Evolutionary conservation across 2,888 invertebrate genomes (phyloP).

Genomic region (Rhopalosiphum nymphaeae): DNA sequence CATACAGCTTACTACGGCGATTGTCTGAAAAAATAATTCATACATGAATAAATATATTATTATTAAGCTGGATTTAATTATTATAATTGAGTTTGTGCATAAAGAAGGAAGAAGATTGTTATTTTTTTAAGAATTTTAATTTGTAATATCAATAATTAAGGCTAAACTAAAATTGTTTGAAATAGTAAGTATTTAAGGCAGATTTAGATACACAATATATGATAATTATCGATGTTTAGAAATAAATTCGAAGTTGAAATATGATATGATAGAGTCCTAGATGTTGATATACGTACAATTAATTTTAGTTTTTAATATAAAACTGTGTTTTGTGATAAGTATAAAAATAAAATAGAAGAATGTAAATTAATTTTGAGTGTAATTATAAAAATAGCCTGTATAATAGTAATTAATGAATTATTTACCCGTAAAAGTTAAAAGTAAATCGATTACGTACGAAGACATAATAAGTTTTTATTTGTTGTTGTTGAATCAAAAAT

Average conservation of each 20-base stretch:
- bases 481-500: not conserved
- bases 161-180: not conserved
- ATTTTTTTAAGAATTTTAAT: not conserved
- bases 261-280: not conserved
- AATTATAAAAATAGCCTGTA: not conserved
- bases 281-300: not conserved
- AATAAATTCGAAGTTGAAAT: not conserved
- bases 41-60: not conserved
- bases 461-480: not conserved
- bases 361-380: not conserved
- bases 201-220: not conserved
- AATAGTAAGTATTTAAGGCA: too few species aligned
- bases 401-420: not conserved
- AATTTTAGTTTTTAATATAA: not conserved
- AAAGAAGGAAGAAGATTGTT: not conserved
- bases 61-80: not conserved
- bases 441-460: not conserved
- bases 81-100: not conserved
- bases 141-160: not conserved
- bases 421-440: not conserved
- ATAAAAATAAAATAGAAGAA: not conserved
- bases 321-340: not conserved
- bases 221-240: not conserved
- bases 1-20: slow-evolving; percentile 57
- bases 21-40: slow-evolving; percentile 50